Base-by-base conservation (phyloP, 1,140 invertebrate species). In the Drosophila rufa region DNA sequence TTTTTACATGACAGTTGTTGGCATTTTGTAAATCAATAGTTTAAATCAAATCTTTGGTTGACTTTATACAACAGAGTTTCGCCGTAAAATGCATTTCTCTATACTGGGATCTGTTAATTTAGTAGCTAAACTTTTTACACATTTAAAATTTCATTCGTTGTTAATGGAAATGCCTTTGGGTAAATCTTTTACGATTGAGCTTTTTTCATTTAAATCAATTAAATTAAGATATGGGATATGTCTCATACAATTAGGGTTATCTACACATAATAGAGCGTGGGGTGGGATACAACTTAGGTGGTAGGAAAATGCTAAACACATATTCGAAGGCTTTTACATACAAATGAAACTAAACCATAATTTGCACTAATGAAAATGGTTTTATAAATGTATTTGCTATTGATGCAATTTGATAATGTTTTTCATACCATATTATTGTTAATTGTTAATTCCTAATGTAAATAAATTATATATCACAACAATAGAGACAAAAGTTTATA, bases 401-500 rank as follows among this genome's bases (percentile, higher is more conserved):
- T 48, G 60, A 73, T 79, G 46, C 62, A 67, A 74, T 38, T 59
- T 73, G 17, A 25, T 50, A 19, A 56, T 53, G 48, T 64, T 65
- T 53, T 60, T 58, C 73, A 67, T 69, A 64, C 46, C 51, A 43
- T 76, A 56, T 42, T 76, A 51, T 25, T 25, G 22, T 25, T 25
- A 25, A 51, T 65, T 38, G 55, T 58, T 70, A 66, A 53, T 68
- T 56, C 85, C 79, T 85, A 89, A 67, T 66, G 56, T 90, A 82
- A 90, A 85, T 89, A 90, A 89, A 79, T 90, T 90, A 89, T 90
- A 89, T 89, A 89, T 89, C 85, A 89, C 85, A 89, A 89, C 82
- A 82, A 85, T 89, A 85, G 81, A 89, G 81, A 89, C 80, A 89
- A 89, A 56, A 79, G 82, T 89, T 57, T 67, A 53, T 64, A 60